Conservation (phyloP, 1,140 invertebrate genomes). For the Trichonephila clavipes region DNA sequence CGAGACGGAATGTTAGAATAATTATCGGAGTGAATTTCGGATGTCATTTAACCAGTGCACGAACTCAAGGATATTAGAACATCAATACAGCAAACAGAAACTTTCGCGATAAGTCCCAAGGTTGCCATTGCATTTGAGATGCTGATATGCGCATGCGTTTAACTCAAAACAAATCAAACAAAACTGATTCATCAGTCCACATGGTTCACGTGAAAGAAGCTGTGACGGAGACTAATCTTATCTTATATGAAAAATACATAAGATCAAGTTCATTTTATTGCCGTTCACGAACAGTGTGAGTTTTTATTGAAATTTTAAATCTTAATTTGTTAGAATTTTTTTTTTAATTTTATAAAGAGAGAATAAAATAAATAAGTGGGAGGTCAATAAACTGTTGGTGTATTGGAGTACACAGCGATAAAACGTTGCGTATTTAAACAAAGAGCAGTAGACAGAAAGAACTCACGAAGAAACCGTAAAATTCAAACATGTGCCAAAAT, state of each 20-base stretch:
- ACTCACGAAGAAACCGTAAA: neutral
- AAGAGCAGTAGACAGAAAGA: neutral
- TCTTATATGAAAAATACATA: too few relatives aligned
- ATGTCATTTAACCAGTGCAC: constrained; percentile 39
- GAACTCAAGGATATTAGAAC: constrained; percentile 19
- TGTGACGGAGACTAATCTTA: neutral
- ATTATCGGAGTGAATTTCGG: neutral
- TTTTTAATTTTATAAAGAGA: too few relatives aligned
- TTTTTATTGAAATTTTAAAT: too few relatives aligned
- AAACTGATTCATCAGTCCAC: constrained; percentile 12
- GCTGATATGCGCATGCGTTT: neutral
- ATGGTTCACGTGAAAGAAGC: neutral
- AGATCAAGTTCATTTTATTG: neutral
- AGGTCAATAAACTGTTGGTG: neutral
- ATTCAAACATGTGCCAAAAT: too few relatives aligned
- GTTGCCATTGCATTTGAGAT: constrained; percentile 8
- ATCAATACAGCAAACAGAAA: neutral
- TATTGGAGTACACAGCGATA: too few relatives aligned
- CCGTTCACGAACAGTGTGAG: too few relatives aligned
- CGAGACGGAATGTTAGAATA: neutral
- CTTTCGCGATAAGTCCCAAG: constrained; percentile 15
- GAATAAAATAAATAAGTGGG: neutral
- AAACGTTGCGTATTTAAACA: too few relatives aligned
- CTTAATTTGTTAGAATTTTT: too few relatives aligned
- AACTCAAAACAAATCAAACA: neutral